phyloP scores from a whole-genome alignment of 2,888 invertebrate species.

The Linyphia triangularis region DNA sequence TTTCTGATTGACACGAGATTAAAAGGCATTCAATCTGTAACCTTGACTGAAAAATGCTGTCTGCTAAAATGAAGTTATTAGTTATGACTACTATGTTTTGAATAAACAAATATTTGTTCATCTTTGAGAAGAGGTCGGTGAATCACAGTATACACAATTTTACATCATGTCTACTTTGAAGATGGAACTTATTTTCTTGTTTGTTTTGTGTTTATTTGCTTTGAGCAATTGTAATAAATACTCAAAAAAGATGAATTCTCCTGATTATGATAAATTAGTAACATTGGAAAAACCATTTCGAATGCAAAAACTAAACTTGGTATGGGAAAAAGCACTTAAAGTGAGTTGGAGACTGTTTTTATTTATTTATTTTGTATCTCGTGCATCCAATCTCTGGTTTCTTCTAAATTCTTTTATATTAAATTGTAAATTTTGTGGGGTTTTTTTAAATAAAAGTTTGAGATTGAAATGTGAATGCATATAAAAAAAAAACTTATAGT shows the following conservation, averaged over 20 bases:
- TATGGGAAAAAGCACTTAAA: slow-evolving; percentile 94
- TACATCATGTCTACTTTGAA: not conserved
- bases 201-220: slow-evolving; percentile 6
- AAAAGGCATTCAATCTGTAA: not conserved
- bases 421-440: too few relatives aligned
- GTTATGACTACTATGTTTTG: slow-evolving; percentile 1
- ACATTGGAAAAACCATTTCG: slow-evolving; percentile 88
- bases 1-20: too few relatives aligned
- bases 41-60: slow-evolving; percentile 13
- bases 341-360: slow-evolving; percentile 84
- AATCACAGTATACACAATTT: slow-evolving; percentile 3
- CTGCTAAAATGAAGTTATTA: slow-evolving; percentile 16
- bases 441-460: too few relatives aligned
- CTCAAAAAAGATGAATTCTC: slow-evolving; percentile 61
- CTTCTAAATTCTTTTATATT: too few relatives aligned
- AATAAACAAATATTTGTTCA: slow-evolving; percentile 34
- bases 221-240: slow-evolving; percentile 44
- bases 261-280: slow-evolving; percentile 42
- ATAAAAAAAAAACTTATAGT: too few relatives aligned
- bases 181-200: slow-evolving; percentile 13
- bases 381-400: too few relatives aligned
- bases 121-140: not conserved
- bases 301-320: slow-evolving; percentile 92
- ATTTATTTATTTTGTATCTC: too few relatives aligned
- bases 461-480: too few relatives aligned